Conservation (phyloP, 2,797 vertebrate genomes). For the Leucoraja ocellata region DNA sequence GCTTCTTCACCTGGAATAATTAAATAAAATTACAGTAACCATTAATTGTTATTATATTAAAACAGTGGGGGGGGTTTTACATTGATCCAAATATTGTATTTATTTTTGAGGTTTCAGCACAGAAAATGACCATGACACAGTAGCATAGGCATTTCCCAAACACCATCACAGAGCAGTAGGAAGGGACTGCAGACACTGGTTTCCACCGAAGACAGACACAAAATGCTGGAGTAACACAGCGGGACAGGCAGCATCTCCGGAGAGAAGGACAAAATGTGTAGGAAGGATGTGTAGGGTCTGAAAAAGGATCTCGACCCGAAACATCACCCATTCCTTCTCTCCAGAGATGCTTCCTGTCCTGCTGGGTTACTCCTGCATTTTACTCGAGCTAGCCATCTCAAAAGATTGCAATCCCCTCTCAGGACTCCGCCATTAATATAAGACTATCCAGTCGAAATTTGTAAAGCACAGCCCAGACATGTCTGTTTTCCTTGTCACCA, state of each 20-base stretch:
- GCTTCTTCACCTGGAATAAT: slow-evolving; percentile 49
- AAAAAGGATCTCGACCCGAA: too few species aligned
- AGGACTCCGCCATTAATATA: neutral
- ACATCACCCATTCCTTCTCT: too few species aligned
- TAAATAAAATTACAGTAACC: neutral
- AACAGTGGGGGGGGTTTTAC: neutral
- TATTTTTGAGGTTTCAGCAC: neutral
- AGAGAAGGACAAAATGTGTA: too few species aligned
- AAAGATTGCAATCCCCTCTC: neutral
- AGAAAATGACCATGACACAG: neutral
- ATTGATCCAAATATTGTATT: neutral
- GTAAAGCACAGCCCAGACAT: neutral
- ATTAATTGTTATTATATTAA: neutral
- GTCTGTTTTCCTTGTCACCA: neutral
- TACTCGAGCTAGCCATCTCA: neutral
- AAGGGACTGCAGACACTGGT: too few species aligned
- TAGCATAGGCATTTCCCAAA: too few species aligned
- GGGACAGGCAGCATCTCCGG: too few species aligned
- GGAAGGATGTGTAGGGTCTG: too few species aligned
- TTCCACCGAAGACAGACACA: too few species aligned
- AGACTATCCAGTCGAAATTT: neutral
- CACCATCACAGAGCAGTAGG: too few species aligned
- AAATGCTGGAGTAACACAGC: too few species aligned
- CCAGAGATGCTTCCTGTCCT: too few species aligned
- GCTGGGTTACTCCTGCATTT: too few species aligned